A percentile compares a stretch with the other conserved stretches of the same genome.
Conservation (phyloP, 2,797 vertebrate species). For the Coranthus polyacanthus region DNA sequence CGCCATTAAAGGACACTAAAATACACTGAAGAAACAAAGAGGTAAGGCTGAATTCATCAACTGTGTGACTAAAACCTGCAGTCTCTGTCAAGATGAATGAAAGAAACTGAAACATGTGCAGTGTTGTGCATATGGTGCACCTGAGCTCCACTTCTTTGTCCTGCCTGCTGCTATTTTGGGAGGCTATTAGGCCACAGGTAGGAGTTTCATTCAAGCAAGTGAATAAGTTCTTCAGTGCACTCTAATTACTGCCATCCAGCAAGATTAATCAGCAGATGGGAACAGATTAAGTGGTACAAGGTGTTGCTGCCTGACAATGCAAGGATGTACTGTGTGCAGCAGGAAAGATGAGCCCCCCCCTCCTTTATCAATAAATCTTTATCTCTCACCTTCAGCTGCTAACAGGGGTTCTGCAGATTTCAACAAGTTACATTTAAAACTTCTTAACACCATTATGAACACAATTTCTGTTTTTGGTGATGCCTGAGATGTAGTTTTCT, state of each 20-base stretch:
- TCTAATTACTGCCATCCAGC: slow-evolving; percentile 20
- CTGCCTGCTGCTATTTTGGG: not conserved
- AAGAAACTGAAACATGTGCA: not conserved
- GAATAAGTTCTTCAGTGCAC: slow-evolving; percentile 1
- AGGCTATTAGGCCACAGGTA: slow-evolving; percentile 21
- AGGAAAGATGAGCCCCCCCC: not conserved
- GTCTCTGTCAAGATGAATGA: not conserved
- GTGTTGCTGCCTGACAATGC: slow-evolving; percentile 10
- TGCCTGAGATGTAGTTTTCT: too few species aligned
- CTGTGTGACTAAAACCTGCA: not conserved
- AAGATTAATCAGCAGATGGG: slow-evolving; percentile 24
- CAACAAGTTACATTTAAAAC: too few species aligned
- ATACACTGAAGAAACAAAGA: too few species aligned
- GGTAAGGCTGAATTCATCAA: too few species aligned
- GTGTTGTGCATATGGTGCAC: not conserved
- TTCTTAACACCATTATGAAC: too few species aligned
- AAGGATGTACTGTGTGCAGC: not conserved
- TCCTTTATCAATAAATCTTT: slow-evolving; percentile 8
- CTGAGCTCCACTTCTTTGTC: not conserved
- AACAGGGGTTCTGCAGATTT: not conserved
- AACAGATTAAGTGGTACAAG: slow-evolving; percentile 8
- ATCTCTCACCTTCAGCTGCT: not conserved
- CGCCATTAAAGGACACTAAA: too few species aligned
- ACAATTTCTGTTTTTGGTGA: too few species aligned
- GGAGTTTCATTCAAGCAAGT: slow-evolving; percentile 19